A percentile compares a stretch with the other conserved stretches of the same genome.
Evolutionary conservation across 2,888 invertebrate genomes (phyloP).

Genomic region (Pomacea canaliculata): DNA sequence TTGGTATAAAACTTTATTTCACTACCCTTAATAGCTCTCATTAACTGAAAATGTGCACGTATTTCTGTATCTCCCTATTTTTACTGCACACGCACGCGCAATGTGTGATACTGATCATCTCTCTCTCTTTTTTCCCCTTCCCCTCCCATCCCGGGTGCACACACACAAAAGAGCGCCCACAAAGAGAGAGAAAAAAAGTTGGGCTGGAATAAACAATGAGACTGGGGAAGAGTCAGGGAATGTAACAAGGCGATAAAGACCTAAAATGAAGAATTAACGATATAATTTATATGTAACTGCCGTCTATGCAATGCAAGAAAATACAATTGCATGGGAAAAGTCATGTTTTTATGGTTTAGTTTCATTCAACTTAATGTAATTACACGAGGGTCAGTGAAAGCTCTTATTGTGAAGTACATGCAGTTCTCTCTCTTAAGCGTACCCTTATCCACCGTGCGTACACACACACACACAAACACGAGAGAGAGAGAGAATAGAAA

Average conservation of each 20-base stretch:
- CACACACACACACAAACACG: constrained; percentile 12
- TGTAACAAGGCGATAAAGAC: background rate
- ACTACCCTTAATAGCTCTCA: too few species aligned
- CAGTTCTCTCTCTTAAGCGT: background rate
- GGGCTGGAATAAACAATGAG: background rate
- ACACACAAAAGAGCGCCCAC: background rate
- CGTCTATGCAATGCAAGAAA: background rate
- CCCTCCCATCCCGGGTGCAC: too few species aligned
- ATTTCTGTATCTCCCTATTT: too few species aligned
- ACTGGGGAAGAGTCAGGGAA: background rate
- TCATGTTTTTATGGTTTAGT: too few species aligned
- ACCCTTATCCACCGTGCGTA: background rate
- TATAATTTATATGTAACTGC: too few species aligned
- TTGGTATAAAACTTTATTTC: too few species aligned
- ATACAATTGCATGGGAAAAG: background rate
- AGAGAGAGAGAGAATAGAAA: background rate
- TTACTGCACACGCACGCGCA: too few species aligned
- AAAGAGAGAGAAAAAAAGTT: background rate
- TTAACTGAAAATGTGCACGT: too few species aligned
- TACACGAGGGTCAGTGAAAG: too few species aligned
- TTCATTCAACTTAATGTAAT: too few species aligned
- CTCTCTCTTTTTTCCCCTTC: too few species aligned
- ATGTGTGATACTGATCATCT: too few species aligned
- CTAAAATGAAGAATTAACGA: background rate
- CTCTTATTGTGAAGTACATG: background rate